Conservation (phyloP, 2,888 invertebrate genomes). For the Eupelmus urozonus region DNA sequence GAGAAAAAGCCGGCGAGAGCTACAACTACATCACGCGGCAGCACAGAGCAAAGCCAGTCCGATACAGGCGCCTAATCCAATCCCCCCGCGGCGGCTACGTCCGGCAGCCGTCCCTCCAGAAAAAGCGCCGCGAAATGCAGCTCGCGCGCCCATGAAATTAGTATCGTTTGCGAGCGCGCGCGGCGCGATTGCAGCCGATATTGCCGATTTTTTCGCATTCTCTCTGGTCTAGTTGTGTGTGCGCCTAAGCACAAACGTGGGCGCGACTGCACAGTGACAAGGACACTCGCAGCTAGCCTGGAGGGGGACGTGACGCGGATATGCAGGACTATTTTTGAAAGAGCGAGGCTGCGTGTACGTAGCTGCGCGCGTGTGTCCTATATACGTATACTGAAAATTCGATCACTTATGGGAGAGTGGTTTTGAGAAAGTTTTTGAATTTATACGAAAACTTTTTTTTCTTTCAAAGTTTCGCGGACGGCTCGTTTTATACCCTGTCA, state of each 20-base stretch:
- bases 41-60: too few species aligned
- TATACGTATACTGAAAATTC: too few species aligned
- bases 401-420: too few species aligned
- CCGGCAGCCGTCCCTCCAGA: constrained; percentile 2
- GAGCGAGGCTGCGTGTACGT: not conserved
- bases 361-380: too few species aligned
- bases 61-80: too few species aligned
- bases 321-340: constrained; percentile 13
- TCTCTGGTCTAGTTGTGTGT: not conserved
- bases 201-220: constrained; percentile 48
- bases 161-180: constrained; percentile 59
- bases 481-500: too few species aligned
- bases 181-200: constrained; percentile 28
- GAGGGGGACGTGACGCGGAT: constrained; percentile 2
- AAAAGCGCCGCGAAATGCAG: constrained; percentile 62
- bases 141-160: constrained; percentile 66
- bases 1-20: too few species aligned
- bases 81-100: too few species aligned
- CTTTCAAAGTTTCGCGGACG: too few species aligned
- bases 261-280: constrained; percentile 42
- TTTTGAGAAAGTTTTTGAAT: too few species aligned
- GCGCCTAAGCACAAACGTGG: constrained; percentile 33
- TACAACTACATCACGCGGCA: too few species aligned
- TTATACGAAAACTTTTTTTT: too few species aligned
- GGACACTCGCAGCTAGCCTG: constrained; percentile 26